Evolutionary conservation across 2,797 vertebrate species (phyloP), one percentile per base, ranked within the genome.

Genomic region (Acrocephalus scirpaceus): DNA sequence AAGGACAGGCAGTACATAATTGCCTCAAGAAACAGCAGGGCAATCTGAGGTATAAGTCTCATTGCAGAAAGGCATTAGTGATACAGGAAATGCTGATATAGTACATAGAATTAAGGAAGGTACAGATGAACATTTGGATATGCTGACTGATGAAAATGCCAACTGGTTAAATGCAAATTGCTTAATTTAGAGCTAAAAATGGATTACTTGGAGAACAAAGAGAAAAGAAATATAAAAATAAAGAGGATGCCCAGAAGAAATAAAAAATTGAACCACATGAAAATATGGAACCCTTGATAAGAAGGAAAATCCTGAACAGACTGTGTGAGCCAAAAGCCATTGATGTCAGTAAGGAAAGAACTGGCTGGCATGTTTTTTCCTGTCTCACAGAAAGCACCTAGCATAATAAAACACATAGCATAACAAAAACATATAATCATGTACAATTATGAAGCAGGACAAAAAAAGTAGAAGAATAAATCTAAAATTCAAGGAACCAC

Each of bases 91-190:
- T 84, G 76, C 45, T 95, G 95, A 81, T 81, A 78, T 5, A 86
- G 87, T 80, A 88, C 57, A 61, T 54, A 79, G 92, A 94, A 92
- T 93, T 96, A 86, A 91, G 76, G 76, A 91, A 93, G 69, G 70
- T 94, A 75, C 74, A 91, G 88, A 86, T 67, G 85, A 94, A 89
- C 91, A 86, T 92, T 94, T 90, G 95, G 90, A 70, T 94, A 81
- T 67, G 82, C 91, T 96, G 94, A 90, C 60, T 73, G 91, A 92
- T 84, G 67, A 88, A 86, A 94, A 88, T 88, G 85, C 70, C 71
- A 94, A 66, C 36, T 86, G 64, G 60, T 66, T 86, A 66, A 92
- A 93, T 90, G 58, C n/a, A 86, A 95, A 93, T 75, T 73, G 73
- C 70, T 90, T 94, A 69, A 94, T 94, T 86, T 92, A 90, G 62